Evolutionary conservation across 1,140 invertebrate species (phyloP), one percentile per base, ranked within the genome.

Genomic region (Artemia franciscana): DNA sequence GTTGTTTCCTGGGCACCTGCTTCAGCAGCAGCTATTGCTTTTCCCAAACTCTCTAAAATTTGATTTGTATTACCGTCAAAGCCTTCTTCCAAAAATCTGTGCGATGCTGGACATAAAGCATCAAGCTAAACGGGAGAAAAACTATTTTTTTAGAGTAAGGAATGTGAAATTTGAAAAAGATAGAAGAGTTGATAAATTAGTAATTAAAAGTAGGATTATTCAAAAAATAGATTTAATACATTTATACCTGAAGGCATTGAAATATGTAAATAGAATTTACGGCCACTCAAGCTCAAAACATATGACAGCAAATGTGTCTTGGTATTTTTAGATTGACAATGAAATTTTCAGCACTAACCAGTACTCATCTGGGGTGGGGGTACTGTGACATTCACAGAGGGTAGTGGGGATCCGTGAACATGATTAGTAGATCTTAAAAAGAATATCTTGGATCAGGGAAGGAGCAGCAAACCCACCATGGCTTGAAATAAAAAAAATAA

Each of bases 71-170:
- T 51, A 62, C 62, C 69, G 62, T 57, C 65, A 23, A 26, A 64
- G 60, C 67, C 57, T 2, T 57, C 65, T 56, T 72, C 70, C 4
- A 72, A 26, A 18, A 61, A 71, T 26, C 60, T 61, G 39, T 64
- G 57, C 57, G 69, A 62, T 12, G 73, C 75, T 23, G 73, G 67
- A 60, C 69, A 61, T 39, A 81, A 69, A 60, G 75, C 71, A 69
- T 78, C 76, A 67, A 86, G 79, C 78, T 78, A 63, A 58, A 69
- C n/a, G n/a, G n/a, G n/a, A n/a, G n/a, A n/a, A n/a, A n/a, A n/a
- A n/a, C n/a, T n/a, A n/a, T n/a, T n/a, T n/a, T n/a, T n/a, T n/a
- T n/a, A n/a, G n/a, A n/a, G n/a, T n/a, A n/a, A n/a, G n/a, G n/a
- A n/a, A n/a, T n/a, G 65, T 30, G 21, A 26, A 58, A 51, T 51